phyloP scores from a whole-genome alignment of 2,113 vertebrate genomes.

The Xerus inauris region DNA sequence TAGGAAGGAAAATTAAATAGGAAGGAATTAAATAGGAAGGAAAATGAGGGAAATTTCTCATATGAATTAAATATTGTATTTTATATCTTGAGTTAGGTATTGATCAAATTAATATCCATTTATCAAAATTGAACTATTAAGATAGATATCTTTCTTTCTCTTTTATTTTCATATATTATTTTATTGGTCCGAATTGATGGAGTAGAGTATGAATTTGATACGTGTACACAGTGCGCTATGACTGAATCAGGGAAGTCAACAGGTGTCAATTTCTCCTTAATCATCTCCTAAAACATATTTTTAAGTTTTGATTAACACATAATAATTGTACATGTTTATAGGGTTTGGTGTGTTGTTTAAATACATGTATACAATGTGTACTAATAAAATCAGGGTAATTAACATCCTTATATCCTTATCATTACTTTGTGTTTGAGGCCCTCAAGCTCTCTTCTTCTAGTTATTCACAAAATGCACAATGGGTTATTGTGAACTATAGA shows the following conservation, averaged over 20 bases:
- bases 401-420: background rate
- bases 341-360: background rate
- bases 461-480: background rate
- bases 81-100: background rate
- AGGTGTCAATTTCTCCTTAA: too few species aligned
- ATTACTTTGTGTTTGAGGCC: too few species aligned
- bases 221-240: too few species aligned
- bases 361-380: background rate
- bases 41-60: background rate
- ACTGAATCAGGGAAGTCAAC: background rate
- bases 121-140: background rate
- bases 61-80: background rate
- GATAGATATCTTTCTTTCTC: background rate
- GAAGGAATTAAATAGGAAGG: background rate
- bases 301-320: background rate
- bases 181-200: background rate
- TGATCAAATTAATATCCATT: background rate
- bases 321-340: background rate
- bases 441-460: background rate
- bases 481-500: background rate
- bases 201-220: background rate
- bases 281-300: too few species aligned
- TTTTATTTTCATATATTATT: background rate
- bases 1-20: background rate
- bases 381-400: background rate